Base-by-base conservation (phyloP, 2,113 vertebrate species). In the Porphyrio hochstetteri region DNA sequence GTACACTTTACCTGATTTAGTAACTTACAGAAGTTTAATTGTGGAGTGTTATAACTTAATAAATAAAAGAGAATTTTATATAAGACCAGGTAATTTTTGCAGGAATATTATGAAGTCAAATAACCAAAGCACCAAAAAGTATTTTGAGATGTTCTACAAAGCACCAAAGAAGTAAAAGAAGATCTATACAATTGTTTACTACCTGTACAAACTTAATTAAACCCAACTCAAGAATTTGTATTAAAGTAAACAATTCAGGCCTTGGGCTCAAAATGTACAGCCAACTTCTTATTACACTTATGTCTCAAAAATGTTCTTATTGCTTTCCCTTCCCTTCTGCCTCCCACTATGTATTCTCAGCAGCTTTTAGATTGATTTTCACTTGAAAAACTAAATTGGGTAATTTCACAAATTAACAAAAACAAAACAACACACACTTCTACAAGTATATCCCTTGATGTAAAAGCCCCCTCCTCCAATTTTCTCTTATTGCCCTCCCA, bases 151-250 rank as follows among this genome's bases (percentile, higher is more conserved):
- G 38, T 65, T 92, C 31, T 78, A 23, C 64, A 79, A 93, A 67
- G 4, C 33, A 57, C 28, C 52, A 17, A 31, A 91, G 46, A 93
- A 76, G 35, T 80, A 71, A 81, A 93, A 91, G n/a, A 78, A 87
- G 1, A 40, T 50, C 33, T 86, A 52, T 83, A 72, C 16, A 71
- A 27, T 59, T 79, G 27, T 90, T 92, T 84, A 48, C 29, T 90
- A 27, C 31, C 59, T 90, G 28, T 92, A 28, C 23, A 96, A 93
- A 92, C 75, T 63, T 87, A 91, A 88, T 92, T 88, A 90, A 88
- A 15, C n/a, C 69, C 70, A 86, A 70, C 25, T 82, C 42, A 76
- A 93, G 36, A 60, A 90, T 68, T 76, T 70, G 7, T 64, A 48
- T 55, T 78, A 56, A 81, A 63, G 29, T 61, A 80, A 93, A 79